Percentiles rank a stretch among this genome's conserved stretches.
phyloP scores from a whole-genome alignment of 2,797 vertebrate genomes.

The Malacoraja senta region DNA sequence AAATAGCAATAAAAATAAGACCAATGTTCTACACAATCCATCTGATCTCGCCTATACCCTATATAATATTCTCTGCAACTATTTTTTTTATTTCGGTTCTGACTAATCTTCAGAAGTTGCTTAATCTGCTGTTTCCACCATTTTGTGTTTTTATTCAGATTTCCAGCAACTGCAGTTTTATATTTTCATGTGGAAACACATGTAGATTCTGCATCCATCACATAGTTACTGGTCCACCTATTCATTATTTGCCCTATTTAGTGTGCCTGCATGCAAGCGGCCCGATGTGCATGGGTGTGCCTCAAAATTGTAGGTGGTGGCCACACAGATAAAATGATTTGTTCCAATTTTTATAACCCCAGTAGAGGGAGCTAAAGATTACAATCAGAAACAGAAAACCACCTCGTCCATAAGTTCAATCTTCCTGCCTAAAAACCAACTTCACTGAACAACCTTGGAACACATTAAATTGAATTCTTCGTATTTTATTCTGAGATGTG shows the following conservation, averaged over 20 bases:
- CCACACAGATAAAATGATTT: not conserved
- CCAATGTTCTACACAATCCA: no score
- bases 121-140: no score
- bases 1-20: no score
- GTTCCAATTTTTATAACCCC: not conserved
- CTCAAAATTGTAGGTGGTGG: not conserved
- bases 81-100: no score
- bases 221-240: not conserved
- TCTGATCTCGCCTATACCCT: no score
- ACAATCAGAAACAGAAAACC: not conserved
- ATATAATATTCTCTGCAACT: no score
- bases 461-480: not conserved
- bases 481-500: not conserved
- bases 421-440: not conserved
- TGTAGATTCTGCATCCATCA: not conserved
- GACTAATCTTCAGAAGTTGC: no score
- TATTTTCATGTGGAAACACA: no score
- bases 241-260: not conserved
- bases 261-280: not conserved
- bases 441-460: not conserved
- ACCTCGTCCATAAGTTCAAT: not conserved
- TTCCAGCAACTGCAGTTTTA: no score
- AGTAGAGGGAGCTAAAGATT: not conserved
- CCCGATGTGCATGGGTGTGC: not conserved
- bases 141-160: no score